Evolutionary conservation across 2,888 invertebrate species (phyloP), one percentile per base, ranked within the genome.

Genomic region (Entomobrya multifasciata): DNA sequence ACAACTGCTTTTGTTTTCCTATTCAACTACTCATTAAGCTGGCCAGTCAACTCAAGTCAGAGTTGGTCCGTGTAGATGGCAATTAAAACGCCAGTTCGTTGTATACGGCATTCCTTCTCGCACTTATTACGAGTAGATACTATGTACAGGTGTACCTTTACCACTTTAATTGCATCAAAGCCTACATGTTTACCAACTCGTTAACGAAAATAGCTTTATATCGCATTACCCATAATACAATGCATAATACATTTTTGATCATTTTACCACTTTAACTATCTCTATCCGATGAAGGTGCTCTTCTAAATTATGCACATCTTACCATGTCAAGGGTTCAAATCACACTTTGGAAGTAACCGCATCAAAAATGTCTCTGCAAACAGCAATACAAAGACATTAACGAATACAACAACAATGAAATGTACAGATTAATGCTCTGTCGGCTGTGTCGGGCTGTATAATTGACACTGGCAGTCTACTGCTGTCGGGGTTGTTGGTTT

Each of bases 1-100:
- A n/a, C n/a, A 79, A 74, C 86, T 44, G 17, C 86, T 86, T n/a
- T 86, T 86, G 74, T 79, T 86, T 86, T 86, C 80, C 79, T 65
- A 65, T 72, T 55, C 52, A 79, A 55, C n/a, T n/a, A n/a, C 80
- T 86, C 86, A 86, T 86, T 86, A 86, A 80, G 62, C 62, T 41
- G 8, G 74, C 27, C 80, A 80, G n/a, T n/a, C n/a, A n/a, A n/a
- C n/a, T n/a, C 62, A 74, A 86, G 72, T 86, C 79, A 17, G 57
- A 65, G 55, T 86, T 74, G 30, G 80, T 80, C 86, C n/a, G n/a
- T 60, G 80, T 86, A 86, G 86, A 86, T 86, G 86, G 86, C 86
- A 86, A 86, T 86, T 86, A 86, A 86, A 86, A 86, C 86, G 86
- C 86, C 76, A 65, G 52, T 80, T 62, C 41, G 27, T 25, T 65